Evolutionary conservation across 1,140 invertebrate species (phyloP).

Genomic region (Eupristina koningsbergeri): DNA sequence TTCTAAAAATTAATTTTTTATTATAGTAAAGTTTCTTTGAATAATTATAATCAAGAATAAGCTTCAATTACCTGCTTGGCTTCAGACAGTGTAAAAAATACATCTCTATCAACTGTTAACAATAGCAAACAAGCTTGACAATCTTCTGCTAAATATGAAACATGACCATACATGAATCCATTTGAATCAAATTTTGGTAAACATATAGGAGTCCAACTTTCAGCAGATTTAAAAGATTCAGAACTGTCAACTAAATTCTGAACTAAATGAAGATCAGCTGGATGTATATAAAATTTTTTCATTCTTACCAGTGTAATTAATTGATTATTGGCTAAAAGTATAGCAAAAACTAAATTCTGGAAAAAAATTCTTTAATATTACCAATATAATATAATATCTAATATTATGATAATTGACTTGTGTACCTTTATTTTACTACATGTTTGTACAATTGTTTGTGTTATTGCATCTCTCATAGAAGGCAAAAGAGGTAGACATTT

Average conservation of each 20-base stretch:
- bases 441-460: constrained; percentile 87
- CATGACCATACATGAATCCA: constrained; percentile 94
- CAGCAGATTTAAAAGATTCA: constrained; percentile 94
- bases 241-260: constrained; percentile 95
- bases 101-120: constrained; percentile 91
- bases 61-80: constrained; percentile 91
- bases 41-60: constrained; percentile 48
- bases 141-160: constrained; percentile 94
- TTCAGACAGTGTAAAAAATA: constrained; percentile 91
- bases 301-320: constrained; percentile 92
- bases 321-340: constrained; percentile 92
- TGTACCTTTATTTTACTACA: constrained; percentile 90
- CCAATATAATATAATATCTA: neutral
- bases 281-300: constrained; percentile 96
- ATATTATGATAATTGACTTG: neutral
- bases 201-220: constrained; percentile 97
- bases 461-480: constrained; percentile 87
- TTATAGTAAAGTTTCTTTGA: neutral
- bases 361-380: constrained; percentile 40
- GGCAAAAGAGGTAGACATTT: constrained; percentile 88
- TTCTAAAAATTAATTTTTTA: constrained; percentile 59
- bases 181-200: constrained; percentile 93
- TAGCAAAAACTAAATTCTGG: constrained; percentile 94
- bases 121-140: constrained; percentile 93
- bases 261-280: constrained; percentile 92